phyloP scores from a whole-genome alignment of 2,888 invertebrate species.

The Mesochorus sp. region DNA sequence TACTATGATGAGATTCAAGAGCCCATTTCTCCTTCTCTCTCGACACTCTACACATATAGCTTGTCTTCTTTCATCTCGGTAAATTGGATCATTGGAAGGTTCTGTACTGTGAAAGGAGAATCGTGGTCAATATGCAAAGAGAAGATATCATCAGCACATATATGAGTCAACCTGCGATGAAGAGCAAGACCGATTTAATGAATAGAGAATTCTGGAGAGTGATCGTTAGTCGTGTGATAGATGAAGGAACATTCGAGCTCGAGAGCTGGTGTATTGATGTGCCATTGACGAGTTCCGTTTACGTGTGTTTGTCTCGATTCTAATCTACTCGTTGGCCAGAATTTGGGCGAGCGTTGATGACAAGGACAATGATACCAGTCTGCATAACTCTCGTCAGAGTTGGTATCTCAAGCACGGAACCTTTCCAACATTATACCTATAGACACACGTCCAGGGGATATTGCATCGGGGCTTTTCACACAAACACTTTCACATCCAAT shows the following conservation, averaged over 20 bases:
- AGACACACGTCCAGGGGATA: too few relatives aligned
- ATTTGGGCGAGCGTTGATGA: not conserved
- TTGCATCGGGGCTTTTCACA: too few relatives aligned
- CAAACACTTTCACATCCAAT: too few relatives aligned
- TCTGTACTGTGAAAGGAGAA: not conserved
- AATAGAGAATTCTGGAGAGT: slow-evolving; percentile 6
- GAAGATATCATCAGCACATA: not conserved
- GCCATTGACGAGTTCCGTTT: too few relatives aligned
- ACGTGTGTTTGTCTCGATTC: slow-evolving; percentile 3
- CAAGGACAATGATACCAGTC: not conserved
- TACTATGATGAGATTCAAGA: not conserved
- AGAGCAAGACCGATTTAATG: not conserved
- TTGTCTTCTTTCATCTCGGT: slow-evolving; percentile 10
- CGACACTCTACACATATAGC: too few relatives aligned
- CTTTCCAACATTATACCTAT: too few relatives aligned
- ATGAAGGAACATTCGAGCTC: slow-evolving; percentile 3
- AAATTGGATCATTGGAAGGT: slow-evolving; percentile 38
- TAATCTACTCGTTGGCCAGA: not conserved
- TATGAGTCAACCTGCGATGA: not conserved
- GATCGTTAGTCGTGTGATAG: not conserved
- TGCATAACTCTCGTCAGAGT: not conserved
- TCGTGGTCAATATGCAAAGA: slow-evolving; percentile 10
- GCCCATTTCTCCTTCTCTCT: not conserved
- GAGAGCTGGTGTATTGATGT: slow-evolving; percentile 5
- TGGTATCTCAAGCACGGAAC: too few relatives aligned